A percentile compares a stretch with the other conserved stretches of the same genome.
phyloP scores from a whole-genome alignment of 2,113 vertebrate genomes.

The Natator depressus region DNA sequence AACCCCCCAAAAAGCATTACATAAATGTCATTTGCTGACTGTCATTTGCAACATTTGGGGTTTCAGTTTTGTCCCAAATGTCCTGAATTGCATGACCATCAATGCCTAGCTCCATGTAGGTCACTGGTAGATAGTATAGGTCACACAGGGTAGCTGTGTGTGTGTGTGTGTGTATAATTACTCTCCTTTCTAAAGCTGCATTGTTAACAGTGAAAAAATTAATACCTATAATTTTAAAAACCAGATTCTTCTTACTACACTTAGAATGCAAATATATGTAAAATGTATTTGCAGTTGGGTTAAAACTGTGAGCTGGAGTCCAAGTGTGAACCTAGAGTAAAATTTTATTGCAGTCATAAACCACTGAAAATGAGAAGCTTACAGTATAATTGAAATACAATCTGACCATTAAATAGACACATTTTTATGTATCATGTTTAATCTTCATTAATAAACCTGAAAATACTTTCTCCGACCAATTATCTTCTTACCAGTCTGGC shows the following conservation, averaged over 20 bases:
- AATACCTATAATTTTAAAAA: background rate
- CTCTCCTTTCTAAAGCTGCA: background rate
- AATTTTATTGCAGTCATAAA: background rate
- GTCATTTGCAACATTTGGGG: background rate
- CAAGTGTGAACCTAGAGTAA: background rate
- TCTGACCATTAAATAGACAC: background rate
- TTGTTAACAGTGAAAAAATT: background rate
- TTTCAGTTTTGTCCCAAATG: background rate
- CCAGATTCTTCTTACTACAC: background rate
- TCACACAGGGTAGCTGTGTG: background rate
- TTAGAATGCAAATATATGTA: background rate
- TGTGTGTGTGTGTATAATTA: background rate
- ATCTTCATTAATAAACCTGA: background rate
- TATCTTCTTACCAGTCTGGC: background rate
- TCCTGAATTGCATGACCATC: background rate
- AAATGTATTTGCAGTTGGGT: background rate
- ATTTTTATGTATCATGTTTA: fast-evolving
- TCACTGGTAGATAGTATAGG: background rate
- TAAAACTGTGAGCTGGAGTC: background rate
- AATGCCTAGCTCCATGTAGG: background rate
- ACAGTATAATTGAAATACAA: background rate
- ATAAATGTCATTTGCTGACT: background rate
- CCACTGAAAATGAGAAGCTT: background rate
- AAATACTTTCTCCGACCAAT: background rate
- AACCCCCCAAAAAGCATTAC: background rate